Base-by-base conservation (phyloP, 1,140 invertebrate species). In the Papilio machaon region DNA sequence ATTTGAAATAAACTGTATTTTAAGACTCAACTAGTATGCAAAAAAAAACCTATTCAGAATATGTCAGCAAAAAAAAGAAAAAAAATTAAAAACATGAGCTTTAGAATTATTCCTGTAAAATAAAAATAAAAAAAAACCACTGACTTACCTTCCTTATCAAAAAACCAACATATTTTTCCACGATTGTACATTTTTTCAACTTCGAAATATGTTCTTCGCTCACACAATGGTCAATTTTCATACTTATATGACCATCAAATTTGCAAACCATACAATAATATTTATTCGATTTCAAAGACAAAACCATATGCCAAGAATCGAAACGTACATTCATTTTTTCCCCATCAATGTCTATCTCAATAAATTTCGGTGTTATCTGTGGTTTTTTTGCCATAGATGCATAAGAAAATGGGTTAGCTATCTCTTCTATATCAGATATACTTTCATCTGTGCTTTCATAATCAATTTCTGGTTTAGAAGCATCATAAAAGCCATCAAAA, bases 251-350 rank as follows among this genome's bases (percentile, higher is more conserved):
- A 0, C 35, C 74, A 8, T 70, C 35, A 2, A 15, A 35, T 23
- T 80, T 84, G 58, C 88, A 89, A 0, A 74, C 84, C 87, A 88
- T 89, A 23, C 88, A 89, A 19, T 85, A 88, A 49, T 81, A 85
- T 7, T 73, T 67, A 35, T 85, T 84, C 0, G 8, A 15, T 67
- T 83, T 85, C 0, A 78, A 54, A 1, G 9, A 46, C 4, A 85
- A 43, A 6, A 88, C 38, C 86, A 89, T 87, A 67, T 88, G 64
- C 83, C 84, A 88, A 1, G 79, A 82, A 35, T 89, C 80, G 11
- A 73, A 85, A 1, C 81, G 60, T 0, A 89, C 60, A 82, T 83
- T 83, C 0, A 82, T 75, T n/a, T 74, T 75, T 46, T 52, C 81
- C 19, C 60, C 64, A 54, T 82, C 82, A 13, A 86, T 47, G 54